phyloP scores from a whole-genome alignment of 2,888 invertebrate species.

The Tiliacea citrago region DNA sequence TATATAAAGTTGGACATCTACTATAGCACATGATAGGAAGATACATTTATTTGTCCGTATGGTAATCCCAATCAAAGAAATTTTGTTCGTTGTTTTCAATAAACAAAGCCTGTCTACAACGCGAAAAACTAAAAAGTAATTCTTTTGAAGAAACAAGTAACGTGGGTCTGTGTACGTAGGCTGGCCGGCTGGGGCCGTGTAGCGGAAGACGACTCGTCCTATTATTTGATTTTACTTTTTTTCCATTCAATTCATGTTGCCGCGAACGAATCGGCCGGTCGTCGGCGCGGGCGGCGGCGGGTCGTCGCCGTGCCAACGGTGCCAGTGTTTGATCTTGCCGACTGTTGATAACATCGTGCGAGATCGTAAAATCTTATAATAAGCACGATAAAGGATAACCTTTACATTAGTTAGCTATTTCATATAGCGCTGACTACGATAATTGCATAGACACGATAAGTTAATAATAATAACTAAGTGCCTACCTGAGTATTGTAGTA shows the following conservation, averaged over 20 bases:
- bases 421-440: slow-evolving; percentile 27
- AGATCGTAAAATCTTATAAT: slow-evolving; percentile 77
- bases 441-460: slow-evolving; percentile 47
- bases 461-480: neutral
- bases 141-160: slow-evolving; percentile 30
- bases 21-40: neutral
- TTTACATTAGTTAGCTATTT: slow-evolving; percentile 65
- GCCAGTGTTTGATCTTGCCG: slow-evolving; percentile 72
- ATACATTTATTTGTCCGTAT: neutral
- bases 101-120: neutral
- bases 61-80: neutral
- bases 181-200: slow-evolving; percentile 41
- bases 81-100: neutral
- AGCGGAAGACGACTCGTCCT: slow-evolving; percentile 69
- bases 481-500: neutral
- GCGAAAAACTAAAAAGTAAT: slow-evolving; percentile 9
- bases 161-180: slow-evolving; percentile 40
- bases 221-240: slow-evolving; percentile 65
- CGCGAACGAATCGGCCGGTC: slow-evolving; percentile 68
- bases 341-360: slow-evolving; percentile 76
- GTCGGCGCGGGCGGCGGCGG: slow-evolving; percentile 17
- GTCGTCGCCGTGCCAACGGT: slow-evolving; percentile 66
- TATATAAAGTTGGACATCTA: neutral
- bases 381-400: slow-evolving; percentile 69
- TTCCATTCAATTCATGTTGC: slow-evolving; percentile 70